Base-by-base conservation (phyloP, 2,113 vertebrate genomes). In the Scophthalmus maximus region DNA sequence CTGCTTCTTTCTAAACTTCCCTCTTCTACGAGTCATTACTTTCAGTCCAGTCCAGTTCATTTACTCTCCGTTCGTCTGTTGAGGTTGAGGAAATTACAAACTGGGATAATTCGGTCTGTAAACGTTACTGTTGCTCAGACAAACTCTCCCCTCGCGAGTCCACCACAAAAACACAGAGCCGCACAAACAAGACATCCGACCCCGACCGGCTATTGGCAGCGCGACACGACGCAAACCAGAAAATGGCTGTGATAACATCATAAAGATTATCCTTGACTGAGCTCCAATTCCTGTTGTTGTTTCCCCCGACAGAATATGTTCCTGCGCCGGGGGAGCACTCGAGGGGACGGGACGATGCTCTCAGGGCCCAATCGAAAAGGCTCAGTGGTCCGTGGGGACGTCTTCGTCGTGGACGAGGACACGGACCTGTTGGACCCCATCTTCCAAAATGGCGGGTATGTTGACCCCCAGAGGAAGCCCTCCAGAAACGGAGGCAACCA, bases 341-440 rank as follows among this genome's bases (percentile, higher is more conserved):
- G 92, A 57, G 92, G 92, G 2, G 93, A 94, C 0, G 93, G 91
- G 15, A 92, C 91, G 0, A 36, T 89, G 5, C 87, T 88, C 4
- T 83, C 88, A 11, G 83, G 89, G 59, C 69, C 83, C 8, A 68
- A 64, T 38, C 73, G 84, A 7, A 89, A 91, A 58, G 84, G 81
- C 12, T 60, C 82, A 15, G 46, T 79, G 2, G 76, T 76, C 42
- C 91, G 76, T 4, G 91, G 86, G 10, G 90, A 90, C 15, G 88
- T 94, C 3, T 90, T 94, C 38, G 67, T 93, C 63, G 88, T 94
- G 61, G 93, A 94, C 1, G 94, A 94, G 79, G 91, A 93, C 78
- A 93, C 89, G 0, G 93, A 94, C 68, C 86, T 94, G 67, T 65
- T 89, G 8, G 85, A 92, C 78, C 87, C 89, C 1, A 59, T 64